Evolutionary conservation across 2,113 vertebrate species (phyloP), one percentile per base, ranked within the genome.

Genomic region (Lycocorax pyrrhopterus): DNA sequence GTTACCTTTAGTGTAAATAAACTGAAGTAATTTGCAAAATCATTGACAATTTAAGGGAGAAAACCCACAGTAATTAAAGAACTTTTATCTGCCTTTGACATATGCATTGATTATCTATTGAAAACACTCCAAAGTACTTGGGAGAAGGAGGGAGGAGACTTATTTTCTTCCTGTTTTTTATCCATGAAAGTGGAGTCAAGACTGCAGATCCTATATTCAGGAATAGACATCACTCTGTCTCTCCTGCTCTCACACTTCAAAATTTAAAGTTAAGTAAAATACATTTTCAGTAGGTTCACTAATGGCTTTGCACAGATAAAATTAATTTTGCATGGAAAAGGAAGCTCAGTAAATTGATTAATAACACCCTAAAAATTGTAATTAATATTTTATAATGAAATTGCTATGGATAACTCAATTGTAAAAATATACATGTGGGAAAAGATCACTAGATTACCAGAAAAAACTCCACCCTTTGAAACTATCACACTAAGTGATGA

Each of bases 1-100:
- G 46, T 90, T 92, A 82, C 17, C 47, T 91, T 82, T 67, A 95
- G 53, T 92, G 25, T 35, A 86, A 97, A 87, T 91, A 71, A 96
- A 47, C 33, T 29, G 47, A 94, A 83, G 17, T 79, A 69, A 92
- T 77, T 77, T 92, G 62, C 67, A 43, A 71, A 90, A 58, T 78
- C 30, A 76, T 27, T 87, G 41, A 63, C n/a, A 77, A 67, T 74
- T 69, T 89, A 53, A 89, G 23, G 27, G 51, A 53, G 75, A 93
- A 84, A 92, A 87, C 11, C 2, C 20, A 58, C 5, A 35, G 29
- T 78, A 75, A 90, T 88, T 92, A 89, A 86, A 72, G 41, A 7
- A 25, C 9, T 89, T 88, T 89, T 55, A 71, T 74, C n/a, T 60
- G 67, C n/a, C 52, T 90, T 94, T 87, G 60, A 88, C 35, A 51